Evolutionary conservation across 1,140 invertebrate species (phyloP), one percentile per base, ranked within the genome.

Genomic region (Bombus vancouverensis): DNA sequence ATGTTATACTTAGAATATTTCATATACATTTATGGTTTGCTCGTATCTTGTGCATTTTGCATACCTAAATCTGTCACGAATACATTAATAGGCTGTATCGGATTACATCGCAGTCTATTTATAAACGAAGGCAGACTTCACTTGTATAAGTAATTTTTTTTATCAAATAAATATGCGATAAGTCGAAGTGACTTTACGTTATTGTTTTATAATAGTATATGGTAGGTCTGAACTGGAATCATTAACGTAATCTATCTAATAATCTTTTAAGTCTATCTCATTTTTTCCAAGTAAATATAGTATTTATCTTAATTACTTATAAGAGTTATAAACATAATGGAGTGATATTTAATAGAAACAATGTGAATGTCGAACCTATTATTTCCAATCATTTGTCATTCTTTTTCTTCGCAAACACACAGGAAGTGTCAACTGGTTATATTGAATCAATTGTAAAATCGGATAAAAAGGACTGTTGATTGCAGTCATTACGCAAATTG

Each of bases 401-500:
- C 47, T 53, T 53, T 62, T 62, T 62, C 34, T 82, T 65, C 44
- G 53, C 9, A 68, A 34, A 53, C 6, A 53, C 18, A 53, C 47
- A 22, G 47, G 47, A 22, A 71, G 65, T 42, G 53, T 79, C 39
- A 62, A 62, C 75, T 37, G 1, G 44, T 57, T 79, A 57, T 2
- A 34, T 32, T 34, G 70, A n/a, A 47, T 74, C 57, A 57, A 81
- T 80, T 70, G 44, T 59, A 37, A 28, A 53, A 18, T 3, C 22
- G 32, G 6, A 32, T 37, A 70, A 86, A 82, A 86, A 82, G 37
- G 9, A 15, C n/a, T 75, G 34, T 34, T 28, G 73, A 75, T 81
- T 28, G 79, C 62, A 32, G 71, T 66, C 70, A 71, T 87, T 87
- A 87, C 59, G 73, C 65, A 84, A 84, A 87, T 87, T n/a, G 44